A percentile compares a stretch with the other conserved stretches of the same genome.
These are phyloP conservation scores for Mus pahari DNA, from an alignment of 2,113 vertebrate genomes.

Conservation along the genomic window DNA sequence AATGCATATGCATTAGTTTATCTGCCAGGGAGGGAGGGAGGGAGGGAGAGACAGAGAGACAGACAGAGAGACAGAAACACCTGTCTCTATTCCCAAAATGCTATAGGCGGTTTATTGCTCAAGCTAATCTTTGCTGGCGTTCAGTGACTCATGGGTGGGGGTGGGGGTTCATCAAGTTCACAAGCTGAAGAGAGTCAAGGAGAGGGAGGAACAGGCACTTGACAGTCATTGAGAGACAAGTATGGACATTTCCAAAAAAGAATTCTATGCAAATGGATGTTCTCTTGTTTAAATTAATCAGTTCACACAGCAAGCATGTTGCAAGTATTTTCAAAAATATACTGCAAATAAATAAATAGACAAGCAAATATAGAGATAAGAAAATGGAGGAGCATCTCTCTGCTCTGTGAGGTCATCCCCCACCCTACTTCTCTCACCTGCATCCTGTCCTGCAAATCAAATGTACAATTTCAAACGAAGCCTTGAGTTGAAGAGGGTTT, in stretches of 20 bases:
- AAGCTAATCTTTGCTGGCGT: slow-evolving; percentile 28
- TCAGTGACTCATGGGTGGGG: slow-evolving; percentile 58
- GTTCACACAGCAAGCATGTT: background rate
- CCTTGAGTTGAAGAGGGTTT: background rate
- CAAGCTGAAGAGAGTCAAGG: background rate
- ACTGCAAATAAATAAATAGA: background rate
- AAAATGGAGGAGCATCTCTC: background rate
- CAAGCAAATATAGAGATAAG: background rate
- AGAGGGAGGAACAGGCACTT: background rate
- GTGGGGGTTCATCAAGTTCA: slow-evolving; percentile 66
- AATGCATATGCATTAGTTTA: slow-evolving; percentile 21
- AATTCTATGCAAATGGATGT: slow-evolving; percentile 36
- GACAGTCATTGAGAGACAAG: slow-evolving; percentile 13
- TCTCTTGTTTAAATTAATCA: slow-evolving; percentile 55
- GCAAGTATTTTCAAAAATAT: slow-evolving; percentile 44
- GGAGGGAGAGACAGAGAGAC: no score
- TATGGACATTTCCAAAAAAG: slow-evolving; percentile 23
- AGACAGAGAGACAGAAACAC: background rate
- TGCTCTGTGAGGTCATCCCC: background rate
- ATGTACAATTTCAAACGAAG: background rate
- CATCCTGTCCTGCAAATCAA: background rate
- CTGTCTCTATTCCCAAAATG: slow-evolving; percentile 50
- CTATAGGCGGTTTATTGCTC: slow-evolving; percentile 38
- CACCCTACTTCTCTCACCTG: background rate
- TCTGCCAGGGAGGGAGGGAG: background rate